Evolutionary conservation across 2,888 invertebrate genomes (phyloP), one percentile per base, ranked within the genome.

Genomic region (Calliphora vomitoria): DNA sequence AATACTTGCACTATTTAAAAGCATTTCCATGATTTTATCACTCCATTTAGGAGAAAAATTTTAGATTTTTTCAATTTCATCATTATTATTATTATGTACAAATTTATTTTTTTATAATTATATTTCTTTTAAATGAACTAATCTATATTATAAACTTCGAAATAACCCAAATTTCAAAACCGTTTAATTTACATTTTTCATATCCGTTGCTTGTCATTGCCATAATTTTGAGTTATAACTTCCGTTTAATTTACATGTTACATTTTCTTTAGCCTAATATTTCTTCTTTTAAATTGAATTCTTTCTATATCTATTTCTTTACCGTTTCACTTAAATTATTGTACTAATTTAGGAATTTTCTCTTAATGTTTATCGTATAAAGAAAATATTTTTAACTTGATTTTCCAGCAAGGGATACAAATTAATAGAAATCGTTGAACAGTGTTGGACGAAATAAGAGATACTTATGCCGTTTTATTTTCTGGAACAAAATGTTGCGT

Each of bases 321-420:
- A 31, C n/a, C 31, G 72, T 66, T 78, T 58, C 78, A 66, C 66
- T 75, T 58, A 64, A 78, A 66, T 72, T 47, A 20, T 44, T 72
- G 13, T 15, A 84, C 83, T 84, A 64, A 84, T 38, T 71, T 62
- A 50, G 68, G n/a, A 62, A 68, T n/a, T 25, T 41, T 69, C 38
- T 11, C 35, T 20, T 50, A 35, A 35, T 50, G 0, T 62, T 53
- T 11, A 25, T 3, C 0, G 1, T 38, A 64, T 31, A 47, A 53
- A 50, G 1, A 31, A 47, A 69, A 69, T 10, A 50, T 62, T 18
- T 60, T 71, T 13, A 50, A 50, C 8, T 25, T 31, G 18, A 38
- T 69, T 82, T 60, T 68, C 75, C 75, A 82, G 44, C 66, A 64
- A 58, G 13, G 44, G 53, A 60, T 44, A n/a, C n/a, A 74, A 60